These are phyloP conservation scores for Drosophila trichaetosa DNA, from an alignment of 2,888 invertebrate species.

Conservation along the genomic window DNA sequence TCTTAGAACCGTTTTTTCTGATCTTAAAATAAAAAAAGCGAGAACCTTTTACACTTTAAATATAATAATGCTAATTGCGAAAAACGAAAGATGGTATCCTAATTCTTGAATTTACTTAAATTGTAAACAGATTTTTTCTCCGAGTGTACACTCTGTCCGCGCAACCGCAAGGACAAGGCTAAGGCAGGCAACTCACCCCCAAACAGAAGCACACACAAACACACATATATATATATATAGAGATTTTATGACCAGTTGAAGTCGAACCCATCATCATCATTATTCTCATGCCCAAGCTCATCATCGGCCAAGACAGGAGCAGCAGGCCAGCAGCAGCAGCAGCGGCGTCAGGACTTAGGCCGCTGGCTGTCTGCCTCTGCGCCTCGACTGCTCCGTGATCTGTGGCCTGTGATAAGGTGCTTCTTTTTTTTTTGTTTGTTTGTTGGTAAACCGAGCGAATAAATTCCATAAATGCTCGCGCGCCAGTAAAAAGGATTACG, in stretches of 20 bases:
- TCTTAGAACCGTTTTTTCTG: neutral
- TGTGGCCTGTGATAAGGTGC: conserved; percentile 69
- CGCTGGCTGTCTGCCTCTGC: conserved; percentile 39
- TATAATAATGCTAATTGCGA: no score
- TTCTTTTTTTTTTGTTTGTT: conserved; percentile 16
- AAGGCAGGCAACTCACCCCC: conserved; percentile 19
- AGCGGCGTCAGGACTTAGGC: conserved; percentile 57
- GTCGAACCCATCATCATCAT: conserved; percentile 75
- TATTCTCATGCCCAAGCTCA: conserved; percentile 23
- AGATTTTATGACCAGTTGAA: conserved; percentile 72
- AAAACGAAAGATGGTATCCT: neutral
- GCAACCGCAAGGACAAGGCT: conserved; percentile 73
- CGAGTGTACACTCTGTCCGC: conserved; percentile 48
- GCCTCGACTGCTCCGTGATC: conserved; percentile 46
- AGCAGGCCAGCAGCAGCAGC: conserved; percentile 12
- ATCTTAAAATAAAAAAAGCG: neutral
- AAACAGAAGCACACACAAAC: conserved; percentile 6
- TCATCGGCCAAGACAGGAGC: conserved; percentile 43
- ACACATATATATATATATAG: neutral
- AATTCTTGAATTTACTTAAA: neutral
- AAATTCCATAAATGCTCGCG: conserved; percentile 76
- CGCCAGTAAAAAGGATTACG: conserved; percentile 67
- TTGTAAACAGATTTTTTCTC: neutral
- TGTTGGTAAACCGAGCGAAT: conserved; percentile 47
- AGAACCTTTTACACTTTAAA: neutral